These are phyloP conservation scores for Thymallus thymallus DNA, from an alignment of 2,113 vertebrate genomes.

Conservation along the genomic window DNA sequence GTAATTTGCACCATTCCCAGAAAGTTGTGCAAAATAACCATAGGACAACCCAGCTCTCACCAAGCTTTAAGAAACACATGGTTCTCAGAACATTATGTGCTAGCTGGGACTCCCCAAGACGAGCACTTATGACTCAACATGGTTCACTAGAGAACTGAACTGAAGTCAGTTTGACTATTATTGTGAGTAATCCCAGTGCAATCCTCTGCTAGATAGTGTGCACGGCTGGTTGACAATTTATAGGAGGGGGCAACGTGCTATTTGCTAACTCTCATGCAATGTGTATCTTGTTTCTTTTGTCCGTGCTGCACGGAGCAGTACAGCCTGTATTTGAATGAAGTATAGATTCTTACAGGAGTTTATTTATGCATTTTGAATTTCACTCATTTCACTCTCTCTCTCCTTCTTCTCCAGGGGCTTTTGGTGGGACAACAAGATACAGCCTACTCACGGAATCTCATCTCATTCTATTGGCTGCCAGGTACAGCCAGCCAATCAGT, in stretches of 20 bases:
- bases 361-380: neutral
- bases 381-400: neutral
- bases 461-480: neutral
- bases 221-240: constrained; percentile 9
- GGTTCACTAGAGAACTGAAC: neutral
- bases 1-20: no score
- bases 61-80: no score
- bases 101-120: no score
- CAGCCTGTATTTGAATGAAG: neutral
- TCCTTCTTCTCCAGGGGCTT: neutral
- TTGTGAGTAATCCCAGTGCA: constrained; percentile 38
- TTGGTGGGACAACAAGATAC: neutral
- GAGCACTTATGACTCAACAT: no score
- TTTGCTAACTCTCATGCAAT: neutral
- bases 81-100: no score
- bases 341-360: neutral
- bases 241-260: neutral
- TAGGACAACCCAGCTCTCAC: no score
- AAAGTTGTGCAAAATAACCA: no score
- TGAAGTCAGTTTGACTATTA: neutral
- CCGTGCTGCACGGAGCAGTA: neutral
- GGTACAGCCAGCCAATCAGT: neutral
- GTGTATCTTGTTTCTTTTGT: constrained; percentile 14
- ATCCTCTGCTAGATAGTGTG: neutral
- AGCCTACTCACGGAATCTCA: neutral